Percentiles rank a stretch among this genome's conserved stretches.
These are phyloP conservation scores for Dipodomys ordii DNA, from an alignment of 2,113 vertebrate species.

Conservation along the genomic window DNA sequence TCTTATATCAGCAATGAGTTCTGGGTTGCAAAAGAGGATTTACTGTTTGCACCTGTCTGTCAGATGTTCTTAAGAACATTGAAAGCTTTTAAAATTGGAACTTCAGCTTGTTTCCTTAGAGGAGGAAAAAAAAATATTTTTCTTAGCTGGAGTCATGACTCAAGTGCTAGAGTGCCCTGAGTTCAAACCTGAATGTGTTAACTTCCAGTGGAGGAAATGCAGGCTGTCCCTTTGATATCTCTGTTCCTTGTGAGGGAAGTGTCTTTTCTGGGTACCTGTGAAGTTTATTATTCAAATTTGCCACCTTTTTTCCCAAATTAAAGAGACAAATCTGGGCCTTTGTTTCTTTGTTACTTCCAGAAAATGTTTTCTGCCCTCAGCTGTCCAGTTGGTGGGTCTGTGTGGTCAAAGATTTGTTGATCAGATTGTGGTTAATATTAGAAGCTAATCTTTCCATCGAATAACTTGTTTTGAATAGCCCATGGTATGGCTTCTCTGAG, in stretches of 20 bases:
- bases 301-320: slow-evolving; percentile 54
- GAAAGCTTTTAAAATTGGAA: background rate
- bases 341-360: slow-evolving; percentile 7
- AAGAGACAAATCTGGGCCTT: background rate
- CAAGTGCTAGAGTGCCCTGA: too few relatives aligned
- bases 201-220: background rate
- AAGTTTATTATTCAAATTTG: slow-evolving; percentile 47
- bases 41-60: too few relatives aligned
- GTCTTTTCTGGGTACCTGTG: slow-evolving; percentile 30
- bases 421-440: slow-evolving; percentile 39
- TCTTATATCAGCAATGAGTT: too few relatives aligned
- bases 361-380: background rate
- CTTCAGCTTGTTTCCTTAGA: background rate
- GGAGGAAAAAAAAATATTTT: too few relatives aligned
- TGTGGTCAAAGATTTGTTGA: background rate
- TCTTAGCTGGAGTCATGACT: too few relatives aligned
- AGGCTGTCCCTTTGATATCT: background rate
- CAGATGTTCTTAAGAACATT: background rate
- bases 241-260: background rate
- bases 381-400: background rate
- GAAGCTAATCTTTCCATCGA: background rate
- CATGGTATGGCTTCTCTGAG: background rate
- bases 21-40: too few relatives aligned
- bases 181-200: too few relatives aligned
- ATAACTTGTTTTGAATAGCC: background rate